Evolutionary conservation across 35 echinoderm and acorn worm genomes (phyloP).

Genomic region (Heliocidaris tuberculata): DNA sequence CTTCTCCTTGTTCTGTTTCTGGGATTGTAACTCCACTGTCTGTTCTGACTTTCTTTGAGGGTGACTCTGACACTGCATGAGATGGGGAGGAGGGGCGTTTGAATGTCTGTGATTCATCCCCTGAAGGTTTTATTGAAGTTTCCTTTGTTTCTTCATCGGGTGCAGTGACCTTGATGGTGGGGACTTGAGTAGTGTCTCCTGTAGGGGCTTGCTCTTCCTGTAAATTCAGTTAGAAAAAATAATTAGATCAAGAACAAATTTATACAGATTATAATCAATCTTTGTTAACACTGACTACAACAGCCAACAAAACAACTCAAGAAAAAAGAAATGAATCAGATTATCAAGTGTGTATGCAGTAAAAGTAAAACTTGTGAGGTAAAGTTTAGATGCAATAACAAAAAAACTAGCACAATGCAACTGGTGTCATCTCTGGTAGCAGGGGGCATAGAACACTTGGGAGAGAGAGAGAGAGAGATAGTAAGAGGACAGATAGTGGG

Average conservation of each 20-base stretch:
- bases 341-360: too few relatives aligned
- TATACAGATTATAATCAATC: too few relatives aligned
- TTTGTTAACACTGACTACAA: too few relatives aligned
- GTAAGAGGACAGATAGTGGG: not conserved
- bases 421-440: too few relatives aligned
- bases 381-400: too few relatives aligned
- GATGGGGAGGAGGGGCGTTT: slow-evolving; percentile 19
- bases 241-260: too few relatives aligned
- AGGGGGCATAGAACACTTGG: too few relatives aligned
- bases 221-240: not conserved
- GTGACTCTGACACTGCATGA: not conserved
- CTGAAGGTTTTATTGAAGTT: not conserved
- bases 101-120: slow-evolving; percentile 7
- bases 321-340: too few relatives aligned
- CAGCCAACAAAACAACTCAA: too few relatives aligned
- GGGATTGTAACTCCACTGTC: not conserved
- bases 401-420: too few relatives aligned
- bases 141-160: not conserved
- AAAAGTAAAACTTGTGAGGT: too few relatives aligned
- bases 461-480: too few relatives aligned
- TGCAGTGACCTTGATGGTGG: slow-evolving; percentile 31
- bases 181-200: not conserved
- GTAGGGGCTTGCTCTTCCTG: slow-evolving; percentile 34
- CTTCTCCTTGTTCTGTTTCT: not conserved
- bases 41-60: slow-evolving; percentile 21